Evolutionary conservation across 2,888 invertebrate species (phyloP).

Genomic region (Mythimna ferrago): DNA sequence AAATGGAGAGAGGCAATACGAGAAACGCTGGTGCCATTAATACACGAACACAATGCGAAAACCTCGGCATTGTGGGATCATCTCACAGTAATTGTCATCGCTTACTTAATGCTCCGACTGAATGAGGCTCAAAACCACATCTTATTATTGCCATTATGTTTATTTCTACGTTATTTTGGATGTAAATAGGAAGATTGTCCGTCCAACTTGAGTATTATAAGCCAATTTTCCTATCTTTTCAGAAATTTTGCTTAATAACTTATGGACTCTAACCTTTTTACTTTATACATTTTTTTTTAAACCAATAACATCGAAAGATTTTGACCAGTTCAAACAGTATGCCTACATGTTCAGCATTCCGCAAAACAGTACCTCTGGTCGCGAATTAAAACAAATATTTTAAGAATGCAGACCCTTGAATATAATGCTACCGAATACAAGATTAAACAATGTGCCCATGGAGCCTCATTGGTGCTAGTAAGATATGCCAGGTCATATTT

Average conservation of each 20-base stretch:
- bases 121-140: conserved; percentile 18
- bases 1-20: conserved; percentile 55
- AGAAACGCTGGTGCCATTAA: conserved; percentile 48
- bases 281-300: background rate
- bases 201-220: background rate
- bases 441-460: conserved; percentile 11
- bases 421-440: conserved; percentile 57
- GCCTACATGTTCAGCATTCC: conserved; percentile 14
- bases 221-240: conserved; percentile 1
- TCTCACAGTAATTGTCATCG: conserved; percentile 57
- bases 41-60: conserved; percentile 55
- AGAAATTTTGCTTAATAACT: background rate
- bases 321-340: conserved; percentile 21
- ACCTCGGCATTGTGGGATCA: conserved; percentile 57
- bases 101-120: conserved; percentile 45
- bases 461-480: background rate
- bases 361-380: conserved; percentile 30
- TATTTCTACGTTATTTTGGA: conserved; percentile 26
- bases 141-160: conserved; percentile 31
- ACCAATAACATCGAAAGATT: background rate
- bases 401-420: conserved; percentile 59
- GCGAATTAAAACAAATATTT: conserved; percentile 57
- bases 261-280: background rate
- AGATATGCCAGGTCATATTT: conserved; percentile 16
- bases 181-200: conserved; percentile 19